Conservation (phyloP, 1,140 invertebrate species). For the Solenopsis invicta region DNA sequence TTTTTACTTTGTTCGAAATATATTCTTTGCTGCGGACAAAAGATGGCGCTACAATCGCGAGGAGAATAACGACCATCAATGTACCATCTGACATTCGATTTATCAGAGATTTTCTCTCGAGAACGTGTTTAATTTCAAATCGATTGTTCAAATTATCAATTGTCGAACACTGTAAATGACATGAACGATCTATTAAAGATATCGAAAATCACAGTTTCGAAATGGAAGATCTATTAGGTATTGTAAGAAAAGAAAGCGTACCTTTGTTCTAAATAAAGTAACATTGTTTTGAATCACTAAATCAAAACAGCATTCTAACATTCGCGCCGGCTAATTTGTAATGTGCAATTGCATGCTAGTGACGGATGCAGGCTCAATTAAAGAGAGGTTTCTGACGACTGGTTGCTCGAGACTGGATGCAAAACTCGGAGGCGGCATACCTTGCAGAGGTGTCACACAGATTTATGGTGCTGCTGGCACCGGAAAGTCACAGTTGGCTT, state of each 20-base stretch:
- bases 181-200: not conserved
- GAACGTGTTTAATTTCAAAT: not conserved
- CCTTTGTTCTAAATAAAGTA: not conserved
- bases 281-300: not conserved
- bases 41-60: not conserved
- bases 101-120: too few relatives aligned
- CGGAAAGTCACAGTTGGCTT: slow-evolving; percentile 95
- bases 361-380: slow-evolving; percentile 35
- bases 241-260: not conserved
- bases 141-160: not conserved
- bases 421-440: slow-evolving; percentile 91
- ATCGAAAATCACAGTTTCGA: slow-evolving; percentile 1
- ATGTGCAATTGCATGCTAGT: not conserved
- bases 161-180: slow-evolving; percentile 3
- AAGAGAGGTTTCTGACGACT: slow-evolving; percentile 86
- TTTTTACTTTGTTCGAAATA: not conserved
- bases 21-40: not conserved
- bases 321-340: not conserved
- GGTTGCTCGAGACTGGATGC: slow-evolving; percentile 89
- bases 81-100: not conserved
- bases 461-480: slow-evolving; percentile 93
- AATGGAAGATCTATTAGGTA: slow-evolving; percentile 67
- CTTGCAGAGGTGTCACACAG: slow-evolving; percentile 92
- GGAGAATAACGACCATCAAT: not conserved
- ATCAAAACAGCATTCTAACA: not conserved